Evolutionary conservation across 37 sponge, comb jelly and placozoan species (phyloP), one percentile per base, ranked within the genome.

Genomic region (Halisarca cf. caerulea): DNA sequence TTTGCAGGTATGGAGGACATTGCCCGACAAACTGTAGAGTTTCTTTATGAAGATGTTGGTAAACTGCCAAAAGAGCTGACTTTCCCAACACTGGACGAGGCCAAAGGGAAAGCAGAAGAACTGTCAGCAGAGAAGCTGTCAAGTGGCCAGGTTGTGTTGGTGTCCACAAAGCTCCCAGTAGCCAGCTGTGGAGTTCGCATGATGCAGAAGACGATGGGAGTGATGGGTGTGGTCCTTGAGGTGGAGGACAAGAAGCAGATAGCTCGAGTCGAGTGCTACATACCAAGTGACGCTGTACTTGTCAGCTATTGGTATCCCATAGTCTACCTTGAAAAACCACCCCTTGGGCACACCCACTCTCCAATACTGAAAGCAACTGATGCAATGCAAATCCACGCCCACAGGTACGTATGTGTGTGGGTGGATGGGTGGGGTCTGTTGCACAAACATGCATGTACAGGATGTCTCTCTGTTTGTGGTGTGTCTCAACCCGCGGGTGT

Each of bases 231-330:
- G 25, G 90, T 89, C 2, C 51, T 86, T 18, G 77, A 47, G 33
- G 60, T 86, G 21, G 89, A 92, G 30, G 72, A 85, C 81, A 81
- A 59, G 39, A 58, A 20, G 23, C 80, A 98, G 45, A 17, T 95
- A 53, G 94, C 95, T 7, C 98, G 95, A 42, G 96, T 98, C 38
- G 98, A 98, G 82, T 92, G 94, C 73, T 98, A 98, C 86, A 78
- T 98, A 23, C 86, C 90, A 33, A 93, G 88, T 84, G 98, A 98
- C 32, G 98, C 96, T 36, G 94, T 92, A 14, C 81, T 98, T 28
- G 96, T 98, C 7, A 55, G 91, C 38, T 98, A 90, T 86, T 98
- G 98, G 98, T 98, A 93, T 83, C 96, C 96, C 15, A 91, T 98
- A 37, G 57, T 86, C 44, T 87, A 84, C 35, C 78, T 98, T 37